Base-by-base conservation (phyloP, 1,140 invertebrate species). In the Euschistus heros region DNA sequence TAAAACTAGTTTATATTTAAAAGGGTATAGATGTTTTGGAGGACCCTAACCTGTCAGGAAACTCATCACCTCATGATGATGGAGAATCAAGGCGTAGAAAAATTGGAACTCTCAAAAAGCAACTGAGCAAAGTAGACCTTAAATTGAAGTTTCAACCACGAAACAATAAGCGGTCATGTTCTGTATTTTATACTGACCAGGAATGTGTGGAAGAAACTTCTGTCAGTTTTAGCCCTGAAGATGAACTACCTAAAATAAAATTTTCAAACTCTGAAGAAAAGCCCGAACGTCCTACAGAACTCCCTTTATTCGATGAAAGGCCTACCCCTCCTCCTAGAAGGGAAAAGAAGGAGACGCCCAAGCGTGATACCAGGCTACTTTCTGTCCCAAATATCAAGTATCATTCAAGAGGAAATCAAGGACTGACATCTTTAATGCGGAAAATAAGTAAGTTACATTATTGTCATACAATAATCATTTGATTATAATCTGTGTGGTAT, bases 351-450 rank as follows among this genome's bases (percentile, higher is more conserved):
- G 76, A 76, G 66, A 57, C 54, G 0, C 54, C 54, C 0, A 68
- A 70, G 26, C 76, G 84, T 64, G 85, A 87, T 71, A 81, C 83
- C 68, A 80, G 87, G 61, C 75, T 88, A 65, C 77, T 89, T 63
- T 88, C 87, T 0, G 86, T 88, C 68, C 87, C 88, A 5, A 88
- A 88, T 76, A 82, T 87, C 66, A 88, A 87, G 72, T 84, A 81
- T 74, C 76, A 74, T 72, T 81, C 73, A 75, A 77, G 70, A 76
- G 75, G 60, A 66, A 72, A 61, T 73, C 68, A 74, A 71, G 68
- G 76, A 74, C 66, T 70, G 72, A 47, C 70, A 69, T 63, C 72
- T 80, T 78, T 89, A 70, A 87, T 87, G 79, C 82, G 87, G 75
- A 82, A 86, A 80, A 87, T 89, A 83, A 88, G 88, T 91, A 89